Base-by-base conservation (phyloP, 2,113 vertebrate genomes). In the Astur gentilis region DNA sequence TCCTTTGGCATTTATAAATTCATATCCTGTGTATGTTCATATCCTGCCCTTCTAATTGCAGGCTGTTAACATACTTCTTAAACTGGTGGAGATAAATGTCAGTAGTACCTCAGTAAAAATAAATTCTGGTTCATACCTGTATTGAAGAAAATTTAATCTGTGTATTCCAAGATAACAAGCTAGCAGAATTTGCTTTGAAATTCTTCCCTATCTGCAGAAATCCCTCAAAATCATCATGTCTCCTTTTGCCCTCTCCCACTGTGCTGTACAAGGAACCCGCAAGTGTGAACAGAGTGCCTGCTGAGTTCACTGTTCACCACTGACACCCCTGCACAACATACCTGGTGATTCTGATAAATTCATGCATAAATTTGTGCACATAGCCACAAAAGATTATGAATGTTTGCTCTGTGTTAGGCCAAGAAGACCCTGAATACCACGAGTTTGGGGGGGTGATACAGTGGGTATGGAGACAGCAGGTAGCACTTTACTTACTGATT, bases 1-100 rank as follows among this genome's bases (percentile, higher is more conserved):
- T 93, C n/a, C 60, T 96, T 91, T 72, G 54, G 38, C 77, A 80
- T 96, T 95, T 93, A 89, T 79, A 94, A 87, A 93, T 96, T 91
- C 87, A 76, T 95, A 93, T 82, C 87, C 87, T 95, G 83, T 80
- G 50, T 47, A 67, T 45, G 49, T 87, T 95, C 81, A 77, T 77
- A 90, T 88, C 78, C 91, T 95, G 84, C 70, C 54, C 22, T 62
- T 81, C 45, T 87, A 93, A 94, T 44, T 83, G 71, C 92, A 90
- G 85, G 64, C 81, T 96, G 49, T 70, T 80, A 80, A 77, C 11
- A 15, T 58, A 23, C 54, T 85, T 45, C 72, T 92, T 93, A 88
- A 73, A 38, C 75, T 23, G 42, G 9, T 64, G 26, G 78, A 80
- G 87, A 88, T 80, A 70, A 87, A 80, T 12, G 9, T 17, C 0